Evolutionary conservation across 2,797 vertebrate genomes (phyloP), one percentile per base, ranked within the genome.

Genomic region (Otolemur crassicaudatus): DNA sequence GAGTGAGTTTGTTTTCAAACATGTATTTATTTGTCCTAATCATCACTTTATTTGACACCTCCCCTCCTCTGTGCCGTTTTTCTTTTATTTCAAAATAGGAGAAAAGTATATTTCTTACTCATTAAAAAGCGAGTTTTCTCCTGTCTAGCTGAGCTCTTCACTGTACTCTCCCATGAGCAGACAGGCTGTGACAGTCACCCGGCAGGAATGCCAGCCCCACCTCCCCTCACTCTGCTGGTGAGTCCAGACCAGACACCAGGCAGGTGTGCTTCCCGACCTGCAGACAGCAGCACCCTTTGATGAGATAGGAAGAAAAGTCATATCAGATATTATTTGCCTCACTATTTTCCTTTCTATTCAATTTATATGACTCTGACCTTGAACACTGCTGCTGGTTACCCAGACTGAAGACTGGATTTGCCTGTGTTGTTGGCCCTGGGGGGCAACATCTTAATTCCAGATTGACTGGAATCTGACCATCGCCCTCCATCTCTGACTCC

Each of bases 141-240:
- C 34, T 69, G 2, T 60, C 27, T 58, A 70, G 53, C 22, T 31
- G 34, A 5, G 13, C 5, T 16, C 7, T 61, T n/a, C 11, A 10
- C 4, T 72, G 56, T 19, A 19, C 53, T 46, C 10, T 14, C 40
- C n/a, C 22, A 12, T 7, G 61, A 29, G 65, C 46, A 0, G 31
- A 49, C n/a, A 16, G 13, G 53, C 10, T 72, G 22, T 20, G 22
- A 60, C 19, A 23, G 58, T 27, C 22, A 2, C 34, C 14, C 1
- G 16, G 1, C 0, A 0, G 2, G 8, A 5, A 27, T 2, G n/a
- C 37, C 46, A 25, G 4, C 17, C 65, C 23, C 11, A 31, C 53
- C 19, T 7, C 11, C 19, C 58, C 5, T 53, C 5, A 31, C 7
- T 29, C 31, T 22, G 19, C 3, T 16, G 7, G 0, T 6, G 34